Evolutionary conservation across 1,140 invertebrate species (phyloP).

Genomic region (Nasonia giraulti): DNA sequence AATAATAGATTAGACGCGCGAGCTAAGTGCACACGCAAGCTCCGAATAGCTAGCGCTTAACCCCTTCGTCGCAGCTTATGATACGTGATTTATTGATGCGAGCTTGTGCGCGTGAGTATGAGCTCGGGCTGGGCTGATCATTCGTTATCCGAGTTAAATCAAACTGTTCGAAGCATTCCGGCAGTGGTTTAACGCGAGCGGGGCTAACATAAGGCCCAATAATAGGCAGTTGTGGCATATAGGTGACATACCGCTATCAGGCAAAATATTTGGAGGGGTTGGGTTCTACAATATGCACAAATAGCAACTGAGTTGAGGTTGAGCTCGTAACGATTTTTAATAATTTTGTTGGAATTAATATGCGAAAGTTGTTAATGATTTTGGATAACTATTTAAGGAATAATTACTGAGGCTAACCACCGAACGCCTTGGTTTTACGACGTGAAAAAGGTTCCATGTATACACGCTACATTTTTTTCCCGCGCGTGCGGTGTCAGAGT

Average conservation of each 20-base stretch:
- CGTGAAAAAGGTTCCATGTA: background rate
- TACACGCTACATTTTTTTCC: no score
- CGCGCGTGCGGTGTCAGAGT: background rate
- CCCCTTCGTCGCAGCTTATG: conserved; percentile 28
- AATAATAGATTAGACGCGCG: conserved; percentile 67
- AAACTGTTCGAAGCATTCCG: no score
- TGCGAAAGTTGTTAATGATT: background rate
- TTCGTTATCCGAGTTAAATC: no score
- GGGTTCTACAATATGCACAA: no score
- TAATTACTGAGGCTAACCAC: no score
- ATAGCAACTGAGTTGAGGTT: no score
- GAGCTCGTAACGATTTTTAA: background rate
- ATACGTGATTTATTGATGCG: conserved; percentile 43
- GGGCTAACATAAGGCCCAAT: no score
- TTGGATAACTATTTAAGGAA: background rate
- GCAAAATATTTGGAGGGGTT: no score
- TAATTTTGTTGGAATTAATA: background rate
- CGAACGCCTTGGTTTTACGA: background rate
- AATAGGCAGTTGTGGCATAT: no score
- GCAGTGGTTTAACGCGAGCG: no score
- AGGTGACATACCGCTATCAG: no score
- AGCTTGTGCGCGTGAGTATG: background rate
- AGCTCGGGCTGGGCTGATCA: no score
- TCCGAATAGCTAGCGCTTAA: background rate
- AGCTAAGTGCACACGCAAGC: conserved; percentile 63